phyloP scores from a whole-genome alignment of 1,140 invertebrate species.

The Nomia melanderi region DNA sequence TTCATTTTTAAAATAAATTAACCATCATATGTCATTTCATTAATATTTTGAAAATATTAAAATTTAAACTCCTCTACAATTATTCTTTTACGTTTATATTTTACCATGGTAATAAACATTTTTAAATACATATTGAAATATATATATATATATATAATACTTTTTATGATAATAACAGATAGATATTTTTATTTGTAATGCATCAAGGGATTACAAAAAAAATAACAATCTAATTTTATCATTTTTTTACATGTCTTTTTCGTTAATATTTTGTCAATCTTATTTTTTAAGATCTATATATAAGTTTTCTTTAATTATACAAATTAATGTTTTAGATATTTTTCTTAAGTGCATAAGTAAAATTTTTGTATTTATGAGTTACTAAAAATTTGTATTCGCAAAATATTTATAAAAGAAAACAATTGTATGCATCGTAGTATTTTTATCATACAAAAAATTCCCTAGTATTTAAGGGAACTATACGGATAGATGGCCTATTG shows the following conservation, averaged over 20 bases:
- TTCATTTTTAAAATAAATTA: neutral
- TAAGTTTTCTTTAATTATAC: no score
- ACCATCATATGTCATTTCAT: neutral
- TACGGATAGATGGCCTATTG: constrained; percentile 22
- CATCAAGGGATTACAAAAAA: neutral
- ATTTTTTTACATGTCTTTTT: no score
- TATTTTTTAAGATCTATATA: no score
- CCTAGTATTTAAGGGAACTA: neutral
- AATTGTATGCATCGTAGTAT: no score
- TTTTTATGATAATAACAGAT: neutral
- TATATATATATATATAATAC: neutral
- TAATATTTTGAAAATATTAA: neutral
- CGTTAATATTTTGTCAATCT: no score
- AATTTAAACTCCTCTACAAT: neutral
- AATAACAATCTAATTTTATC: no score
- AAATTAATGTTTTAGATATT: no score
- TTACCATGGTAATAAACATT: neutral
- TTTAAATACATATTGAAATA: neutral
- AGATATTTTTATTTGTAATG: neutral
- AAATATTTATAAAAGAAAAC: no score
- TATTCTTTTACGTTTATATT: neutral
- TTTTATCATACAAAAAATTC: neutral
- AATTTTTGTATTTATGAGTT: no score
- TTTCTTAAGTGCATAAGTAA: no score
- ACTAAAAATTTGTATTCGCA: no score